Evolutionary conservation across 2,888 invertebrate species (phyloP), one percentile per base, ranked within the genome.

Genomic region (Crocallis elinguaria): DNA sequence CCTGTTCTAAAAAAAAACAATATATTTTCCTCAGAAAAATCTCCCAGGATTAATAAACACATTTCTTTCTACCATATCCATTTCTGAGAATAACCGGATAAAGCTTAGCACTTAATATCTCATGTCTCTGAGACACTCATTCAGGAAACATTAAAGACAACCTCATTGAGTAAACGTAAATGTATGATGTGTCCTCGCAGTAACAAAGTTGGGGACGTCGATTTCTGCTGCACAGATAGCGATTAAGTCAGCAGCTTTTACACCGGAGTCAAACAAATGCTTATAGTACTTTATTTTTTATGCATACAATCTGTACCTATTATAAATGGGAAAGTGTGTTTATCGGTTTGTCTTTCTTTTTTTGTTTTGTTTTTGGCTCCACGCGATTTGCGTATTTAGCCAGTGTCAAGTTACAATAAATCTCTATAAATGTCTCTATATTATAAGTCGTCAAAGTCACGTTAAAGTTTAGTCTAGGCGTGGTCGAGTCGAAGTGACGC

Each of bases 151-250:
- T 52, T 52, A 49, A 44, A 37, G 49, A 27, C 27, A 27, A 8
- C 11, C 27, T 42, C 44, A 46, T 50, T 46, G 54, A 45, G 37
- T 50, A 33, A 42, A 43, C 41, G 30, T 41, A 45, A 57, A 38
- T 29, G 57, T 49, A 49, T 53, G 54, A 38, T 29, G 57, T 49
- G 48, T 53, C 43, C 23, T n/a, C 37, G 48, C 50, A 55, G 59
- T 53, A 53, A 58, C 52, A 38, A 37, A 51, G 46, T 61, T 55
- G 44, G 46, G 42, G 46, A 39, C 14, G 51, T 38, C 54, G 59
- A 38, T 53, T 57, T 52, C 38, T 43, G 41, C 48, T 50, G 46
- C 48, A 42, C 49, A 38, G 45, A 41, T 49, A 57, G 50, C 46
- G 57, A 63, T 57, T 61, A 55, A 57, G 36, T 7, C 17, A 36